Evolutionary conservation across 2,888 invertebrate species (phyloP).

Genomic region (Archaeoteleia sp.): DNA sequence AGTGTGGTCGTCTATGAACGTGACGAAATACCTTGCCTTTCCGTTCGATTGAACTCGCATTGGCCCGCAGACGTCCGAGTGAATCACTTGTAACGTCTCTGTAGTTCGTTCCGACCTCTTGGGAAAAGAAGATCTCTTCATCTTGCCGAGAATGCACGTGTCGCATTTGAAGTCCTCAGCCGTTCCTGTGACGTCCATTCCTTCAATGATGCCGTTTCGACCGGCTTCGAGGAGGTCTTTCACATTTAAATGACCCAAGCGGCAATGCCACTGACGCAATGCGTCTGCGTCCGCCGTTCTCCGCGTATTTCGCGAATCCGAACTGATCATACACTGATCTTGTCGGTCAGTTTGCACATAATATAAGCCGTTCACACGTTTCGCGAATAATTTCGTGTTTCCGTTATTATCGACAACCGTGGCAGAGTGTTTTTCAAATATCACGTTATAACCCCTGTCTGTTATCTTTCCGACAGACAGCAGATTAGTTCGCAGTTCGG

Average conservation of each 20-base stretch:
- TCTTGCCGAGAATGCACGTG: conserved; percentile 4
- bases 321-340: no score
- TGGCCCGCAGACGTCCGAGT: conserved; percentile 4
- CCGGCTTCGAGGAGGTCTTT: conserved; percentile 12
- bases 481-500: conserved; percentile 11
- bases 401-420: not conserved
- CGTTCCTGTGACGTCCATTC: not conserved
- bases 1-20: not conserved
- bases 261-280: no score
- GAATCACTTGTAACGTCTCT: no score
- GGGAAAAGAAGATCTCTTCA: conserved; percentile 6
- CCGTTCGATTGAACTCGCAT: conserved; percentile 1
- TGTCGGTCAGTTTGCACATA: no score
- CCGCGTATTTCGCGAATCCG: conserved; percentile 11
- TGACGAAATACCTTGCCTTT: not conserved
- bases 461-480: conserved; percentile 9
- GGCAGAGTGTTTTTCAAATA: not conserved
- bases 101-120: not conserved
- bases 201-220: conserved; percentile 3
- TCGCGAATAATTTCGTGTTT: not conserved
- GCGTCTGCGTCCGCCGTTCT: conserved; percentile 13
- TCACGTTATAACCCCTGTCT: conserved; percentile 8
- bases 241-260: conserved; percentile 13
- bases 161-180: conserved; percentile 11
- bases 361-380: not conserved